phyloP scores from a whole-genome alignment of 2,888 invertebrate species.

The Drosophila pseudotalamancana region DNA sequence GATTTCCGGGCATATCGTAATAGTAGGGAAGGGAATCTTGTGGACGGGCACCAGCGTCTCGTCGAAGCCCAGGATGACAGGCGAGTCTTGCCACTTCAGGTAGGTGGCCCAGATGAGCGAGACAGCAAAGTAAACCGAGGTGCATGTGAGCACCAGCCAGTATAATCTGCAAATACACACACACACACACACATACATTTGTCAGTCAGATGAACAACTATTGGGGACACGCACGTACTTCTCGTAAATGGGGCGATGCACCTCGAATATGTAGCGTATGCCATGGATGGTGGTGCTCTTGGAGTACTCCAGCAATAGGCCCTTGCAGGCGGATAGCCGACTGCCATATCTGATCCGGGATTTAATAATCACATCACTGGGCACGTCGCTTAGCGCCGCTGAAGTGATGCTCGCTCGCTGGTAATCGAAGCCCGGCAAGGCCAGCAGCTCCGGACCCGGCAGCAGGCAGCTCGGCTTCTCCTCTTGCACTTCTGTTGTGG shows the following conservation, averaged over 20 bases:
- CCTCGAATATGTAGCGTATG: conserved; percentile 82
- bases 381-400: conserved; percentile 81
- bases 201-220: not conserved
- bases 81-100: conserved; percentile 80
- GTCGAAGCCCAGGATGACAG: conserved; percentile 82
- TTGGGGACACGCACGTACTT: conserved; percentile 62
- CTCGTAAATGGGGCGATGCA: conserved; percentile 81
- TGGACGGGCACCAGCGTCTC: conserved; percentile 82
- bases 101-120: conserved; percentile 81
- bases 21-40: conserved; percentile 82
- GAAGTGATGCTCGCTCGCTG: conserved; percentile 75
- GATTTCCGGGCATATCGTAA: conserved; percentile 83
- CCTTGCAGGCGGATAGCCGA: conserved; percentile 77
- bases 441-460: conserved; percentile 63
- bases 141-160: conserved; percentile 77
- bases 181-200: not conserved
- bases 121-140: conserved; percentile 80
- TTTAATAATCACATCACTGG: conserved; percentile 82
- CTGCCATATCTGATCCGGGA: conserved; percentile 82
- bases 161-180: conserved; percentile 65
- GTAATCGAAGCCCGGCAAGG: conserved; percentile 52
- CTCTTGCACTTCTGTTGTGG: conserved; percentile 24
- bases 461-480: conserved; percentile 50
- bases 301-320: conserved; percentile 81
- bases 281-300: conserved; percentile 82